phyloP scores from a whole-genome alignment of 1,140 invertebrate species.

The Aphis craccivora region DNA sequence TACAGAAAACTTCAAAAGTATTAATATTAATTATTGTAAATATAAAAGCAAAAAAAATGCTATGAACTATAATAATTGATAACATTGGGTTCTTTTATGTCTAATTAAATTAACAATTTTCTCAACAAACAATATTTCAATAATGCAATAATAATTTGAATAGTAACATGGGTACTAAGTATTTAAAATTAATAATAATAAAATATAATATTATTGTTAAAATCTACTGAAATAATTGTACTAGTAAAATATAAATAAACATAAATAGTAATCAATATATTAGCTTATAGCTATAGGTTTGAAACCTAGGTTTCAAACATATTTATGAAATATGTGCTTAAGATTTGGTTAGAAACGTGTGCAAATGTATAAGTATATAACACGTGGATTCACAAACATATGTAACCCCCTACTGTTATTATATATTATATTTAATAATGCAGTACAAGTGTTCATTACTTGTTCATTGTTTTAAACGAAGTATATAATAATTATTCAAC shows the following conservation, averaged over 20 bases:
- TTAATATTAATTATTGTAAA: background rate
- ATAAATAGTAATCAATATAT: background rate
- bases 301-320: background rate
- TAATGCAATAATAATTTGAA: background rate
- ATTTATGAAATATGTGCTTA: background rate
- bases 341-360: background rate
- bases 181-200: background rate
- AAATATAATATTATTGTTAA: background rate
- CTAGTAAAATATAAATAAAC: background rate
- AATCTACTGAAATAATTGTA: background rate
- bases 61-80: background rate
- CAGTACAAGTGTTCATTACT: background rate
- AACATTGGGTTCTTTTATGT: background rate
- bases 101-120: background rate
- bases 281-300: background rate
- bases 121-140: background rate
- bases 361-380: background rate
- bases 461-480: background rate
- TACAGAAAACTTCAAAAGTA: background rate
- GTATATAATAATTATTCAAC: background rate
- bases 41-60: background rate
- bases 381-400: background rate
- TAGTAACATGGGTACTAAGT: background rate
- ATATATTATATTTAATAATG: background rate
- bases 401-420: background rate